These are phyloP conservation scores for Drosophila picticornis DNA, from an alignment of 2,888 invertebrate species.

Conservation along the genomic window DNA sequence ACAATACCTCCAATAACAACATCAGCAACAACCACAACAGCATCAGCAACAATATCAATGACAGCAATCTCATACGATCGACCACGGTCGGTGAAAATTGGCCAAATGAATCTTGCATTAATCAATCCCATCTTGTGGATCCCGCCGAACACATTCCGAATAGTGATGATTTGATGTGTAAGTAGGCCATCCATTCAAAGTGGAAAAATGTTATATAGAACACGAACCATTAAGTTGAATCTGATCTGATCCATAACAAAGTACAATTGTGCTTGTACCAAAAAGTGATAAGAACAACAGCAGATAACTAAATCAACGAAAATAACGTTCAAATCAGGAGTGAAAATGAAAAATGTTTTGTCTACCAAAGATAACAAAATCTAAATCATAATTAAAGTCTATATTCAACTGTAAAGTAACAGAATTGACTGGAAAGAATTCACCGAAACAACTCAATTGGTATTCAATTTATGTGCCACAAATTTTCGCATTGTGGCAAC, in stretches of 20 bases:
- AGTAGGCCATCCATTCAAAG: constrained; percentile 59
- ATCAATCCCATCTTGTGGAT: constrained; percentile 13
- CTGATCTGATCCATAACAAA: constrained; percentile 38
- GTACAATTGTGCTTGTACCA: constrained; percentile 37
- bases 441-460: not conserved
- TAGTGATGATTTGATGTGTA: constrained; percentile 75
- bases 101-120: constrained; percentile 25
- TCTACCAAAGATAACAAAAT: not conserved
- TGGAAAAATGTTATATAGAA: constrained; percentile 25
- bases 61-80: constrained; percentile 15
- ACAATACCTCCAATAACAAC: constrained; percentile 4
- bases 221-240: constrained; percentile 16
- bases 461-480: constrained; percentile 7
- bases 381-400: not conserved
- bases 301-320: constrained; percentile 27
- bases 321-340: constrained; percentile 4
- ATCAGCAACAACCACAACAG: constrained; percentile 19
- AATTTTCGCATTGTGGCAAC: constrained; percentile 44
- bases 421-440: not conserved
- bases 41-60: constrained; percentile 19
- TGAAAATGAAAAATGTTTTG: not conserved
- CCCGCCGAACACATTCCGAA: constrained; percentile 42
- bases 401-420: not conserved
- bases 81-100: constrained; percentile 4
- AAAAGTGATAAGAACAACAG: constrained; percentile 41